Evolutionary conservation across 2,797 vertebrate species (phyloP), one percentile per base, ranked within the genome.

Genomic region (Psittacula echo): DNA sequence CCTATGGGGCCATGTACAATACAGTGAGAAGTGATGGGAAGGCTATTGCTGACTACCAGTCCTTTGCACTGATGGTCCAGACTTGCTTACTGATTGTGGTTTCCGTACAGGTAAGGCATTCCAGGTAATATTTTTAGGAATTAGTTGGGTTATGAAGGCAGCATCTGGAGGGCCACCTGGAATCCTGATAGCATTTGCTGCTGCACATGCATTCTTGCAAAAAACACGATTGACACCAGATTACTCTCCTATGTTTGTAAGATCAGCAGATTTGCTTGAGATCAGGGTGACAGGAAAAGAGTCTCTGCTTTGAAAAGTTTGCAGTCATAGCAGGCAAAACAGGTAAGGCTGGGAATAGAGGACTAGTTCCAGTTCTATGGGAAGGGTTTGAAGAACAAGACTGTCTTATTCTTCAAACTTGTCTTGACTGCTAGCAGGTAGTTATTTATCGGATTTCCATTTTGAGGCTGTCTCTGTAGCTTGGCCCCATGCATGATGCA

Each of bases 41-140:
- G 89, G 98, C 99, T 73, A 97, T 99, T 24, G 98, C 98, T 0
- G 99, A 99, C 97, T 99, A 99, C 97, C 99, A 99, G 97, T 99
- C 99, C 56, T 99, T 99, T 27, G 99, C 99, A 51, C 81, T 99
- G 68, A 91, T 99, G 90, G 98, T 98, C 1, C 99, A 99, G 97
- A 99, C 99, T 30, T 98, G 98, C 90, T 98, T 99, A 88, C 97
- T 99, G 65, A 93, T 98, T 1, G 98, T 98, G 24, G 98, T 99
- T 54, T 99, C 97, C 34, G 89, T 98, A 51, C 99, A 99, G 98
- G 99, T 99, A 87, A 92, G 83, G 24, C 32, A 73, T 39, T 7
- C 7, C 11, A 47, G 14, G 8, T 20, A 54, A 47, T 30, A 15
- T 7, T 77, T 80, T 64, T 56, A 72, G 50, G 39, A 92, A 80